Evolutionary conservation across 2,797 vertebrate species (phyloP).

Genomic region (Takifugu rubripes): DNA sequence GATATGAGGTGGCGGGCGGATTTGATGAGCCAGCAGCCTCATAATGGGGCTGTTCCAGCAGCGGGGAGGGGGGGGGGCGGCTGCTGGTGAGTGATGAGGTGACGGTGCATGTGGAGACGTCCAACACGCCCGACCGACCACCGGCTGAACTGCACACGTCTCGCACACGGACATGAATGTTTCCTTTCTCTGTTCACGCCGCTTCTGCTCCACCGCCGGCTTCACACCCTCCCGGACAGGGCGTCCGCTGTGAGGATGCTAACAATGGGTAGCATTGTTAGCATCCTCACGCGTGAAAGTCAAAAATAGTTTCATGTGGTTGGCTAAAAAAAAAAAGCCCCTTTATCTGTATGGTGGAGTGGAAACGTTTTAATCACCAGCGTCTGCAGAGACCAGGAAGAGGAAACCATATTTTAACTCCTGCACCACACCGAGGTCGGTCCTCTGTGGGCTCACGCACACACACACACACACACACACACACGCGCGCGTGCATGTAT

Average conservation of each 20-base stretch:
- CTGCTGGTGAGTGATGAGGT: conserved; percentile 68
- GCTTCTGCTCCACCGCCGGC: conserved; percentile 22
- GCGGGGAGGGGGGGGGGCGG: conserved; percentile 15
- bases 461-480: conserved; percentile 20
- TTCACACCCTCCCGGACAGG: conserved; percentile 12
- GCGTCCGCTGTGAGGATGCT: too few relatives aligned
- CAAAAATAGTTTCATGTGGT: not conserved
- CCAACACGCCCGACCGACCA: conserved; percentile 32
- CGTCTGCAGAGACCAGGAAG: conserved; percentile 60
- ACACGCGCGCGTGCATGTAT: not conserved
- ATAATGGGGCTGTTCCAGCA: conserved; percentile 32
- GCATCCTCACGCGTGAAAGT: too few relatives aligned
- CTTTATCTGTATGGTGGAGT: conserved; percentile 15
- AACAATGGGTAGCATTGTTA: too few relatives aligned
- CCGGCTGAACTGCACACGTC: conserved; percentile 17
- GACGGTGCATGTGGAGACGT: conserved; percentile 41
- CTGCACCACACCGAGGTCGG: conserved; percentile 42
- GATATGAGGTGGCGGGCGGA: conserved; percentile 49
- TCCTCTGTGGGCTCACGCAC: conserved; percentile 36
- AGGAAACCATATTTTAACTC: conserved; percentile 55
- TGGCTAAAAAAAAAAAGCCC: not conserved
- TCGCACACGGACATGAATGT: conserved; percentile 45
- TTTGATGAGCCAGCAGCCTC: conserved; percentile 28
- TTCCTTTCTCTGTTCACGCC: conserved; percentile 44
- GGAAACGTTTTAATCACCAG: conserved; percentile 68